Evolutionary conservation across 2,888 invertebrate genomes (phyloP).

Genomic region (Platycheirus rosarum): DNA sequence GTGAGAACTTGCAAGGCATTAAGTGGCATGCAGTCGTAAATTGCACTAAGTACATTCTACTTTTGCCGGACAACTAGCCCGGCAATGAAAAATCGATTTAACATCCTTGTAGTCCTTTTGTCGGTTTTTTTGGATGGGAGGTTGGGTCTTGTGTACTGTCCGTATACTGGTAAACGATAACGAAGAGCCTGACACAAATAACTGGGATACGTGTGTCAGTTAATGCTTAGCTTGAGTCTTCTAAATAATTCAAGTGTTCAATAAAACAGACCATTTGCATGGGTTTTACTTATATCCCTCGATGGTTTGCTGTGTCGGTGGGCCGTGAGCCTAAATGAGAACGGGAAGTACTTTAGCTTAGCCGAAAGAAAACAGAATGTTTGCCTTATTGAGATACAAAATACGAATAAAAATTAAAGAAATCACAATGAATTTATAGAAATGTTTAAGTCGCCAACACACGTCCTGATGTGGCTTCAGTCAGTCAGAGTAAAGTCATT

Average conservation of each 20-base stretch:
- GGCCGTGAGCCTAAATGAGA: too few species aligned
- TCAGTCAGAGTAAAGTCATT: too few species aligned
- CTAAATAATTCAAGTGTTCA: slow-evolving; percentile 63
- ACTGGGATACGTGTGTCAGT: slow-evolving; percentile 36
- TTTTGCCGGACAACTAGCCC: slow-evolving; percentile 59
- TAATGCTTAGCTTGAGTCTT: slow-evolving; percentile 68
- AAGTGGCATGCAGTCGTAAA: slow-evolving; percentile 71
- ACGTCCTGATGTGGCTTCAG: too few species aligned
- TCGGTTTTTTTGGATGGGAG: too few species aligned
- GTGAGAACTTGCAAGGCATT: slow-evolving; percentile 69
- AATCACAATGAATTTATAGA: slow-evolving; percentile 35
- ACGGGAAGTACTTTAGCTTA: slow-evolving; percentile 16
- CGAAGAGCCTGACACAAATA: slow-evolving; percentile 34
- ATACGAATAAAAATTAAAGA: slow-evolving; percentile 34
- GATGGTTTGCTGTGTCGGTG: slow-evolving; percentile 23
- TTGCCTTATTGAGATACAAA: slow-evolving; percentile 33
- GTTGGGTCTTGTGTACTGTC: too few species aligned
- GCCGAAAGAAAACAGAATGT: slow-evolving; percentile 33
- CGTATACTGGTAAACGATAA: slow-evolving; percentile 39
- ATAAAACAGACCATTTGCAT: slow-evolving; percentile 62
- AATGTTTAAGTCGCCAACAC: too few species aligned
- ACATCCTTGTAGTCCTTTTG: slow-evolving; percentile 38
- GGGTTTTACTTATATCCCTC: slow-evolving; percentile 40
- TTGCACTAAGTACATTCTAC: slow-evolving; percentile 71
- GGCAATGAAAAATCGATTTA: slow-evolving; percentile 67